Conservation (phyloP, 2,113 vertebrate species). For the Poicephalus gulielmi region DNA sequence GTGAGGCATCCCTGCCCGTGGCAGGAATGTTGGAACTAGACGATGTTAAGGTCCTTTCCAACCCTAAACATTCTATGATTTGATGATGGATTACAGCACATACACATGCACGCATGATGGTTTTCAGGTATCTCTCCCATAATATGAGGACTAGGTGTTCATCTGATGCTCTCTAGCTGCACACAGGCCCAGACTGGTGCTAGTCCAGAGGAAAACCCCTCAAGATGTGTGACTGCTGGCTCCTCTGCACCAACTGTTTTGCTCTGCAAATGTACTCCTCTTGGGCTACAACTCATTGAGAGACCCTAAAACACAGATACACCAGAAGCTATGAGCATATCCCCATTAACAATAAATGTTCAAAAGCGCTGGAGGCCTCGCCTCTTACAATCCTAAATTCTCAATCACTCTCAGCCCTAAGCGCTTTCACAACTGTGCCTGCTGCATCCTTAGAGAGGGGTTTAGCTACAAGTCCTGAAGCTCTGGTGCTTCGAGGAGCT, state of each 20-base stretch:
- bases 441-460: not conserved
- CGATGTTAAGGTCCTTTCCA: not conserved
- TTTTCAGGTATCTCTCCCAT: not conserved
- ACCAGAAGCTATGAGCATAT: not conserved
- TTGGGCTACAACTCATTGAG: not conserved
- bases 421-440: accelerated
- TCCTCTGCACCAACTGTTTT: not conserved
- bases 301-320: not conserved
- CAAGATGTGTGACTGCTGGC: not conserved
- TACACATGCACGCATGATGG: too few relatives aligned
- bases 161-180: not conserved
- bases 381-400: not conserved
- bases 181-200: not conserved
- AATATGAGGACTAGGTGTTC: not conserved
- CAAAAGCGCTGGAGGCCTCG: accelerated
- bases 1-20: not conserved
- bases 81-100: not conserved
- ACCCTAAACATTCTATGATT: not conserved
- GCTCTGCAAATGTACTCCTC: not conserved
- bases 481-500: not conserved
- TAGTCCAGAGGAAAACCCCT: not conserved
- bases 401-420: too few relatives aligned
- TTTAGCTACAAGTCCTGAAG: not conserved
- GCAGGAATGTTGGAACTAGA: not conserved
- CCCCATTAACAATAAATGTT: not conserved